Conservation (phyloP, 1,140 invertebrate genomes). For the Onthophagus taurus region DNA sequence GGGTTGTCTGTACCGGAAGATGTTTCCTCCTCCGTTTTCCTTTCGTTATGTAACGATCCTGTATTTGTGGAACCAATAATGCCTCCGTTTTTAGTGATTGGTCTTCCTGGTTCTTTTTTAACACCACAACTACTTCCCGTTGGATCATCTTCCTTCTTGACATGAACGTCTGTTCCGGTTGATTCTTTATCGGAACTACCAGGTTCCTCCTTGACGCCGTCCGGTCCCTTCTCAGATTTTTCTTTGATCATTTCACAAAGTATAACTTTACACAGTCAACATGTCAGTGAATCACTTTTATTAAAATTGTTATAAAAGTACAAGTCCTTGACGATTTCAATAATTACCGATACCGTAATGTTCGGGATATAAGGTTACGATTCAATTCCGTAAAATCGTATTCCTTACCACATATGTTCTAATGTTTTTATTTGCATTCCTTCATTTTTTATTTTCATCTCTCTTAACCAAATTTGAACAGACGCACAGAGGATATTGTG, state of each 20-base stretch:
- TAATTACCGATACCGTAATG: too few species aligned
- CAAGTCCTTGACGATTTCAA: too few species aligned
- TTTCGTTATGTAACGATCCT: slow-evolving; percentile 34
- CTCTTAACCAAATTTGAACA: slow-evolving; percentile 36
- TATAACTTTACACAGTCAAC: slow-evolving; percentile 13
- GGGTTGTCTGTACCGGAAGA: slow-evolving; percentile 21
- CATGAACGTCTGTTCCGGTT: slow-evolving; percentile 29
- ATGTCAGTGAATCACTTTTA: slow-evolving; percentile 19
- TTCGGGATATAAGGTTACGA: too few species aligned
- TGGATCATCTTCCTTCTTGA: slow-evolving; percentile 36
- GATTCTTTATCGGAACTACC: slow-evolving; percentile 35
- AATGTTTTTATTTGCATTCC: slow-evolving; percentile 40
- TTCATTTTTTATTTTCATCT: slow-evolving; percentile 38
- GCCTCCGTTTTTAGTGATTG: slow-evolving; percentile 35
- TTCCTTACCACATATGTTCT: slow-evolving; percentile 37
- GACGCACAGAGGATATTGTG: slow-evolving; percentile 27
- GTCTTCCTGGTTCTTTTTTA: slow-evolving; percentile 30
- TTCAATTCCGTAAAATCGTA: slow-evolving; percentile 30
- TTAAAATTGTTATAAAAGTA: too few species aligned
- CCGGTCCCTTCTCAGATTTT: slow-evolving; percentile 37
- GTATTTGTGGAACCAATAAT: slow-evolving; percentile 37
- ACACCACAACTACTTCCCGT: slow-evolving; percentile 23
- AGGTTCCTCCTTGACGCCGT: slow-evolving; percentile 36
- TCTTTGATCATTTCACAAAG: slow-evolving; percentile 38
- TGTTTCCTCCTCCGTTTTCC: slow-evolving; percentile 30